Evolutionary conservation across 1,140 invertebrate species (phyloP).

Genomic region (Leptinotarsa lineolata): DNA sequence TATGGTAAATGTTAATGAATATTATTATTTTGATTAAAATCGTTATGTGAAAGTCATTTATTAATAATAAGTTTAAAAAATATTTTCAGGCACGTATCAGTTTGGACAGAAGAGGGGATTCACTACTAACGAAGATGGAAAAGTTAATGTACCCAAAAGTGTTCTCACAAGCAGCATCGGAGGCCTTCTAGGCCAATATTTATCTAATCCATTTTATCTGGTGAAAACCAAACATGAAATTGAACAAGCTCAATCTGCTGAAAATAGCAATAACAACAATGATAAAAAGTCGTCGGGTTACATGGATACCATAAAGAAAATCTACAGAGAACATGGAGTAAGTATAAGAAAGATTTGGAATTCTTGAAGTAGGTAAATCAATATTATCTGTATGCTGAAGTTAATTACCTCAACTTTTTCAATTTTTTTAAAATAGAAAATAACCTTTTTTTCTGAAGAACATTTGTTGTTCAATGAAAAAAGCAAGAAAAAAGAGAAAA

Average conservation of each 20-base stretch:
- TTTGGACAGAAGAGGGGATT: slow-evolving; percentile 57
- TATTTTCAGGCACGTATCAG: slow-evolving; percentile 38
- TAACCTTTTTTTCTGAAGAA: no score
- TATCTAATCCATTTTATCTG: slow-evolving; percentile 82
- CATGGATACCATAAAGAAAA: slow-evolving; percentile 26
- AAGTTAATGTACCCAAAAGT: slow-evolving; percentile 69
- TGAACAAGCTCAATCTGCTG: slow-evolving; percentile 60
- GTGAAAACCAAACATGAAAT: slow-evolving; percentile 83
- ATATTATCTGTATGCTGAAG: no score
- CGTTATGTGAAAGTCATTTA: no score
- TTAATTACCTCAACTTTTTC: no score
- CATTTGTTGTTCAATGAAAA: no score
- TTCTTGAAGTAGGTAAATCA: background rate
- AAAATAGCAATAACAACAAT: slow-evolving; percentile 18
- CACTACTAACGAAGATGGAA: slow-evolving; percentile 70
- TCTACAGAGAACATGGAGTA: slow-evolving; percentile 34
- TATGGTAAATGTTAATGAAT: no score
- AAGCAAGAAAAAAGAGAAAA: no score
- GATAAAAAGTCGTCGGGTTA: slow-evolving; percentile 23
- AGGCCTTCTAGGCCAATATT: slow-evolving; percentile 73
- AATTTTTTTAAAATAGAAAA: no score
- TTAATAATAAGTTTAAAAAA: no score
- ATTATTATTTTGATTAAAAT: no score
- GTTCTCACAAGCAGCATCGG: slow-evolving; percentile 71
- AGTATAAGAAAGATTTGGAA: background rate